Conservation (phyloP, 2,113 vertebrate genomes). For the Pluvianellus socialis region DNA sequence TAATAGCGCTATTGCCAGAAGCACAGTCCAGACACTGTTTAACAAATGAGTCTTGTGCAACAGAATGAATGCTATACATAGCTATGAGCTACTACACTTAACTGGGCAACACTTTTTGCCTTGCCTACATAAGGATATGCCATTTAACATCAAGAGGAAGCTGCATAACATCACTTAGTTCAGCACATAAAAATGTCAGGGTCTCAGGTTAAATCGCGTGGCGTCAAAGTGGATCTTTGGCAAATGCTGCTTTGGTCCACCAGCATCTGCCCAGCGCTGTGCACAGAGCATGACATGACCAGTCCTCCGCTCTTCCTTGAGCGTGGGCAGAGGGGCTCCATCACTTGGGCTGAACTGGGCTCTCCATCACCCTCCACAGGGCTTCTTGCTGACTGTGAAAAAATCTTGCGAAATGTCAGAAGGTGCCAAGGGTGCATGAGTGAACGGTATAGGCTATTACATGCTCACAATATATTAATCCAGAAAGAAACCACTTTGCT, state of each 20-base stretch:
- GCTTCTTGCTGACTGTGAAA: background rate
- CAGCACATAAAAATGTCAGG: background rate
- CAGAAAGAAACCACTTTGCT: background rate
- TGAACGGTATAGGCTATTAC: background rate
- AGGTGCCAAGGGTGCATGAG: background rate
- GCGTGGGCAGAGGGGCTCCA: background rate
- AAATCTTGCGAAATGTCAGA: background rate
- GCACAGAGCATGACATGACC: rapidly evolving
- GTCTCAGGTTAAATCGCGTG: rapidly evolving
- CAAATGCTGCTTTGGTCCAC: background rate
- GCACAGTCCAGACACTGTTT: background rate
- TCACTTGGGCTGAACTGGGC: background rate
- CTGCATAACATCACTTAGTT: background rate
- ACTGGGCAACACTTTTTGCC: background rate
- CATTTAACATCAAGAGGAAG: background rate
- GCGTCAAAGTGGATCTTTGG: rapidly evolving
- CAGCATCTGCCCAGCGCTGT: background rate
- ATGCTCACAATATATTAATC: background rate
- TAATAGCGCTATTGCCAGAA: background rate
- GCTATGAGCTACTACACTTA: background rate
- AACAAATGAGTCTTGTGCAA: background rate
- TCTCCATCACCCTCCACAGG: background rate
- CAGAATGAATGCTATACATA: background rate
- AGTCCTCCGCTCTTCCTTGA: background rate
- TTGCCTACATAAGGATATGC: background rate